Evolutionary conservation across 2,888 invertebrate genomes (phyloP).

Genomic region (Desoria tigrina): DNA sequence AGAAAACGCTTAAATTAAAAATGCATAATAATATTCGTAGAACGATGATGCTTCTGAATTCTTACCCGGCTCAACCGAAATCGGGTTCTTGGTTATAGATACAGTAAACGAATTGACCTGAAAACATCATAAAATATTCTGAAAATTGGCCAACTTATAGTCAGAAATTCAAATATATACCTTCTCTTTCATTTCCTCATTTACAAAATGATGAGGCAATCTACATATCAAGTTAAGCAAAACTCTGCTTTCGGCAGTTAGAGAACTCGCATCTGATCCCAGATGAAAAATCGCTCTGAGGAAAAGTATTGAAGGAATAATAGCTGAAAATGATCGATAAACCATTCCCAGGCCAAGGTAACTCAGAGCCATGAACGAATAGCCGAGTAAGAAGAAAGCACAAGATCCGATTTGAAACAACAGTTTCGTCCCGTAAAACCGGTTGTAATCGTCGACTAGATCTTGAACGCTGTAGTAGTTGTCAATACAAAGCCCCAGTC

Average conservation of each 20-base stretch:
- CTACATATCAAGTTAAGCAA: not conserved
- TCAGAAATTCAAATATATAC: not conserved
- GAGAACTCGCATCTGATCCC: not conserved
- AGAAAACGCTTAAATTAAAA: not conserved
- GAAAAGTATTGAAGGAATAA: too few relatives aligned
- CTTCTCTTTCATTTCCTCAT: not conserved
- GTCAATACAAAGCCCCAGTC: not conserved
- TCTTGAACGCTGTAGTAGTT: not conserved
- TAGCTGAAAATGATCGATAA: too few relatives aligned
- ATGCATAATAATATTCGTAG: not conserved
- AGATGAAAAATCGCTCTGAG: too few relatives aligned
- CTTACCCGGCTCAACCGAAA: not conserved
- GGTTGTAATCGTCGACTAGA: not conserved
- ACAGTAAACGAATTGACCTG: not conserved
- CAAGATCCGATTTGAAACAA: not conserved
- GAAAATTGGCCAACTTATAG: not conserved
- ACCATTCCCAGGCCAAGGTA: too few relatives aligned
- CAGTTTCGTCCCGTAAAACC: not conserved
- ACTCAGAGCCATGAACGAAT: too few relatives aligned
- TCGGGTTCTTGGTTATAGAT: not conserved
- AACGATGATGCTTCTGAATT: too few relatives aligned
- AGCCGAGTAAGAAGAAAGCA: not conserved
- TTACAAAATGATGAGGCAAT: not conserved
- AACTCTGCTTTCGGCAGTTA: not conserved
- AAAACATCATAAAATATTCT: not conserved